These are phyloP conservation scores for Pyrochroa serraticornis DNA, from an alignment of 2,888 invertebrate species.

Conservation along the genomic window DNA sequence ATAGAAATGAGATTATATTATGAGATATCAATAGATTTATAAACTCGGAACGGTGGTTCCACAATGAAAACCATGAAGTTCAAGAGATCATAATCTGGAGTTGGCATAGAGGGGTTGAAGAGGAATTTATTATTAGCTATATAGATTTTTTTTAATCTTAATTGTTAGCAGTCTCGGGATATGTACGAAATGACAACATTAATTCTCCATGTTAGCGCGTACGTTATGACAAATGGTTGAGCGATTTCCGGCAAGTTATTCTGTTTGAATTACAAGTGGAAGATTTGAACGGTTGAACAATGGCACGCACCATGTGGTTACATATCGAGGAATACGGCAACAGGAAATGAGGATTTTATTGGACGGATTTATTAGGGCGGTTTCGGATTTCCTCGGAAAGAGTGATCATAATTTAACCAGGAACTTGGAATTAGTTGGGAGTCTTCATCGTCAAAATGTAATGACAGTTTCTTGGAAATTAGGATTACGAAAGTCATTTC, in stretches of 20 bases:
- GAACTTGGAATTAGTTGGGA: too few species aligned
- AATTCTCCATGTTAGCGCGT: slow-evolving; percentile 12
- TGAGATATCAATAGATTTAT: slow-evolving; percentile 8
- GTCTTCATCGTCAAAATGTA: too few species aligned
- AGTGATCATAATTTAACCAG: too few species aligned
- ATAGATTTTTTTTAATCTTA: not conserved
- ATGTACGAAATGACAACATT: slow-evolving; percentile 6
- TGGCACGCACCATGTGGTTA: slow-evolving; percentile 30
- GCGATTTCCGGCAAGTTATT: slow-evolving; percentile 30
- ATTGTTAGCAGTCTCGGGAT: not conserved
- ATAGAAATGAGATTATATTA: slow-evolving; percentile 7
- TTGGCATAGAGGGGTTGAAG: not conserved
- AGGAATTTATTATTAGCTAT: too few species aligned
- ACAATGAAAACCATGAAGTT: slow-evolving; percentile 7
- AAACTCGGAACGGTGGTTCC: not conserved
- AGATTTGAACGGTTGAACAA: slow-evolving; percentile 17
- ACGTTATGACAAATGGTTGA: slow-evolving; percentile 27
- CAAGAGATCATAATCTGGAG: slow-evolving; percentile 4
- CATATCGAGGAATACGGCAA: slow-evolving; percentile 16
- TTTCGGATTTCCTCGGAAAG: slow-evolving; percentile 4
- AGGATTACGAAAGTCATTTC: too few species aligned
- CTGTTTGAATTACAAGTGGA: slow-evolving; percentile 26
- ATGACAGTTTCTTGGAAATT: too few species aligned
- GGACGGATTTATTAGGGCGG: slow-evolving; percentile 10
- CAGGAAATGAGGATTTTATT: slow-evolving; percentile 25